Evolutionary conservation across 1,140 invertebrate species (phyloP).

Genomic region (Tetramorium alpestre): DNA sequence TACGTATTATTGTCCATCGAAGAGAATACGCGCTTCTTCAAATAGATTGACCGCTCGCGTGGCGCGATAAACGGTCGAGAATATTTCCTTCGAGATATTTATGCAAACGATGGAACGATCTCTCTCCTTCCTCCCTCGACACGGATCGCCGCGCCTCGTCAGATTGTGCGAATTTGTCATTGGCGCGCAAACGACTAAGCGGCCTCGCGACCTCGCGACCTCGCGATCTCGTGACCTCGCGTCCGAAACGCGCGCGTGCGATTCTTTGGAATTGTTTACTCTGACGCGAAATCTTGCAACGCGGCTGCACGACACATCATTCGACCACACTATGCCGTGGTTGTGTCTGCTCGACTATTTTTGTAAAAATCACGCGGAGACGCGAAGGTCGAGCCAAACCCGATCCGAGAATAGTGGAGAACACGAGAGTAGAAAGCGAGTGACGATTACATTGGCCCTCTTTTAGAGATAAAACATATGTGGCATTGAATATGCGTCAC

Average conservation of each 20-base stretch:
- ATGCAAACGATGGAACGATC: constrained; percentile 1
- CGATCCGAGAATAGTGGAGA: not conserved
- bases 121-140: not conserved
- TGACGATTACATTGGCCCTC: not conserved
- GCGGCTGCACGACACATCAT: not conserved
- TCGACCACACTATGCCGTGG: too few relatives aligned
- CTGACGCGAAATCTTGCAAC: not conserved
- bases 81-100: constrained; percentile 41
- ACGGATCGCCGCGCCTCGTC: constrained; percentile 28
- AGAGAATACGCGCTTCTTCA: constrained; percentile 24
- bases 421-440: not conserved
- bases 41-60: constrained; percentile 46
- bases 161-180: not conserved
- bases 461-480: not conserved
- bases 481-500: constrained; percentile 1
- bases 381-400: not conserved
- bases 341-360: not conserved
- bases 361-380: not conserved
- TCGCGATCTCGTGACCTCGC: not conserved
- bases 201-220: not conserved
- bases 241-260: not conserved
- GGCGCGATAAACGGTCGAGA: constrained; percentile 31
- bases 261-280: constrained; percentile 23
- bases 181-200: not conserved
- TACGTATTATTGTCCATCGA: not conserved